A percentile compares a stretch with the other conserved stretches of the same genome.
phyloP scores from a whole-genome alignment of 1,140 invertebrate species.

The Drosophila suzukii region DNA sequence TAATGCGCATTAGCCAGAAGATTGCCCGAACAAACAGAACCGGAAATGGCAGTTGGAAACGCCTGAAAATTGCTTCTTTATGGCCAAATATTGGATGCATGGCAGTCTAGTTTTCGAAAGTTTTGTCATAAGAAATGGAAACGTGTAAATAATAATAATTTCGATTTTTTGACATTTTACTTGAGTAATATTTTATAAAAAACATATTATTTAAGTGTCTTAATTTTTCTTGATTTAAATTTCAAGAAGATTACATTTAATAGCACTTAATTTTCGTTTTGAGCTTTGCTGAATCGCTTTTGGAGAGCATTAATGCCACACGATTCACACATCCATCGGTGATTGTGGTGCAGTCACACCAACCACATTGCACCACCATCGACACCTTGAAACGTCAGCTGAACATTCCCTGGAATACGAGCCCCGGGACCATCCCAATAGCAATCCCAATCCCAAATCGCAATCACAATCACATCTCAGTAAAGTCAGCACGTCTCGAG shows the following conservation, averaged over 20 bases:
- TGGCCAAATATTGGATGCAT: constrained; percentile 13
- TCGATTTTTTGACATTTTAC: too few species aligned
- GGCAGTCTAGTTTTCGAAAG: not conserved
- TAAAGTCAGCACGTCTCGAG: constrained; percentile 52
- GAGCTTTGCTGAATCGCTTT: not conserved
- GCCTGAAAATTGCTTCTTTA: constrained; percentile 22
- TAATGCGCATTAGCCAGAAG: constrained; percentile 78
- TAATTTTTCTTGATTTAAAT: too few species aligned
- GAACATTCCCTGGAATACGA: constrained; percentile 24
- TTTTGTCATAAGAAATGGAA: not conserved
- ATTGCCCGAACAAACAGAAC: constrained; percentile 59
- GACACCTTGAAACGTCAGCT: constrained; percentile 57
- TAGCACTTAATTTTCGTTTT: not conserved
- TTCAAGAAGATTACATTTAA: too few species aligned
- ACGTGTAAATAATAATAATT: not conserved
- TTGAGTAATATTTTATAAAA: too few species aligned
- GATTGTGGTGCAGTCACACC: constrained; percentile 8
- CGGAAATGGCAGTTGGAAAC: constrained; percentile 36
- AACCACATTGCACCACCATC: constrained; percentile 2
- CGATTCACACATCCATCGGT: constrained; percentile 13
- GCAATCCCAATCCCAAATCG: constrained; percentile 39
- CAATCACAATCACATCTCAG: constrained; percentile 48
- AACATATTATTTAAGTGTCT: too few species aligned
- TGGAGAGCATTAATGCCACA: not conserved
- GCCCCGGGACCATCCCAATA: constrained; percentile 3